Evolutionary conservation across 1,140 invertebrate species (phyloP), one percentile per base, ranked within the genome.

Genomic region (Helicoverpa armigera): DNA sequence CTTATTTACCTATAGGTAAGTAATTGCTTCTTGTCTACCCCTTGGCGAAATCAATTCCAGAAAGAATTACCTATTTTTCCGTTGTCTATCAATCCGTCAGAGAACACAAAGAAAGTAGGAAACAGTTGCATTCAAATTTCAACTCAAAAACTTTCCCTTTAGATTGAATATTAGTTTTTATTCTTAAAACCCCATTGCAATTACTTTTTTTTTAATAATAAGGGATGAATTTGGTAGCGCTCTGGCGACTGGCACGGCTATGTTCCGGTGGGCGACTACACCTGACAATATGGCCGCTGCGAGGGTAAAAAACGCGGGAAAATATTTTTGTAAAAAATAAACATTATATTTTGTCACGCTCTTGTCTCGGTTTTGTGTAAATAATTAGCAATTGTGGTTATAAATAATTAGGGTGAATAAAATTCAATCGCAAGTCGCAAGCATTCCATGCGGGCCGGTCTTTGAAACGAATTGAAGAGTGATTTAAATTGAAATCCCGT

Each of bases 261-360:
- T 50, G 75, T 77, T 77, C 75, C 75, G 75, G 75, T 77, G 13
- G 23, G 48, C 50, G 75, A 12, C 11, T 51, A 31, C 74, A 77
- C 60, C 74, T 77, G 74, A 77, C 74, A 77, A 65, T 65, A 77
- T 77, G 74, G 74, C 58, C 60, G 70, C 70, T 13, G 16, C 12
- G 31, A 73, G 70, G 70, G 70, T 73, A 43, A 73, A 73, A 73
- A 73, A 73, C 29, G 53, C 53, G 70, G 70, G 53, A 73, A 72
- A 73, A 73, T 10, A 58, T 43, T 73, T 29, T 29, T 48, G 29
- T 31, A 31, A n/a, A 54, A 50, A 54, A 70, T 53, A 58, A 43
- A 31, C 48, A 56, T 58, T 56, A 56, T 43, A 73, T 73, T n/a
- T 73, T 31, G 29, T 73, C 70, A 73, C 70, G 70, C 23, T 73